Conservation (phyloP, 2,888 invertebrate genomes). For the Drosophila mimica region DNA sequence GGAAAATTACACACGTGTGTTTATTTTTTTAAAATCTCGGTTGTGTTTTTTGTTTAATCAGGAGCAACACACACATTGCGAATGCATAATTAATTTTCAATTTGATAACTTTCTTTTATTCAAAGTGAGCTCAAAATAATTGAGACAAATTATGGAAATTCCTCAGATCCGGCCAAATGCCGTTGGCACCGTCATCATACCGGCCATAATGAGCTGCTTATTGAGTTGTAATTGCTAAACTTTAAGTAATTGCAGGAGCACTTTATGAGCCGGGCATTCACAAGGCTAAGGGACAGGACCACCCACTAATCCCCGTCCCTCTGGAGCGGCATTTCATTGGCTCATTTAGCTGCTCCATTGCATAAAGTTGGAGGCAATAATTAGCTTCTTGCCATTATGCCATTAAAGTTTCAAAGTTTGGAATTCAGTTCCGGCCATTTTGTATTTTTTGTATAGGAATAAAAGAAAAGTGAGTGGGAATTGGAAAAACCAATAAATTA, state of each 20-base stretch:
- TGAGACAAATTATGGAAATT: slow-evolving; percentile 39
- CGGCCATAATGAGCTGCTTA: slow-evolving; percentile 67
- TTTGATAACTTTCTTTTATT: slow-evolving; percentile 7
- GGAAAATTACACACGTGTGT: background rate
- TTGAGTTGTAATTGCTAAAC: slow-evolving; percentile 77
- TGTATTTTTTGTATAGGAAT: slow-evolving; percentile 8
- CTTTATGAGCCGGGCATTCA: slow-evolving; percentile 32
- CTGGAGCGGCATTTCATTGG: slow-evolving; percentile 15
- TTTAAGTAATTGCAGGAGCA: slow-evolving; percentile 57
- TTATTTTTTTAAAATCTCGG: background rate
- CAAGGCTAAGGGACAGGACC: slow-evolving; percentile 6
- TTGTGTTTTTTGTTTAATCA: background rate
- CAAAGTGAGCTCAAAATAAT: slow-evolving; percentile 31
- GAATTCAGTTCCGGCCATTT: slow-evolving; percentile 15
- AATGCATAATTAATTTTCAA: slow-evolving; percentile 49
- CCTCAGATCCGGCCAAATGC: slow-evolving; percentile 18
- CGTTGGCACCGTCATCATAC: slow-evolving; percentile 25
- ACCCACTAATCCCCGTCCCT: background rate
- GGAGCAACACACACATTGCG: slow-evolving; percentile 5
- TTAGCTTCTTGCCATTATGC: slow-evolving; percentile 46
- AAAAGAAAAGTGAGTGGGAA: slow-evolving; percentile 20
- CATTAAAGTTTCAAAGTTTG: slow-evolving; percentile 53
- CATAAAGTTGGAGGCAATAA: slow-evolving; percentile 42
- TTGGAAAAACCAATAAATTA: slow-evolving; percentile 41
- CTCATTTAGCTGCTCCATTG: slow-evolving; percentile 34